A percentile compares a stretch with the other conserved stretches of the same genome.
These are phyloP conservation scores for Danaus chrysippus DNA, from an alignment of 2,888 invertebrate species.

Conservation along the genomic window DNA sequence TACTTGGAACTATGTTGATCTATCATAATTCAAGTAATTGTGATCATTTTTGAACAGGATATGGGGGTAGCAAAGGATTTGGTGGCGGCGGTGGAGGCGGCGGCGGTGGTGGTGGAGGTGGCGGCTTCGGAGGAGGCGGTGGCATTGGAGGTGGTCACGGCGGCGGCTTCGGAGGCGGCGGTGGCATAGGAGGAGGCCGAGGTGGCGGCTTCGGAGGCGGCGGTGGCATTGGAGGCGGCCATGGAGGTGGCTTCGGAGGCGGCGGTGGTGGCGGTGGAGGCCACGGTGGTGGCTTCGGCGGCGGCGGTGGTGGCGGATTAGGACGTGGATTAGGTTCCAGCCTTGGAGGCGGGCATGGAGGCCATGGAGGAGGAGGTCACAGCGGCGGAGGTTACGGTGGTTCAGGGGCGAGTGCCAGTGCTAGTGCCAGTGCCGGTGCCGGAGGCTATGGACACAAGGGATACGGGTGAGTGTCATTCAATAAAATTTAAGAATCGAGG, in stretches of 20 bases:
- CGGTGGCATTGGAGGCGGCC: constrained; percentile 28
- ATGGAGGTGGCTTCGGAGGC: constrained; percentile 31
- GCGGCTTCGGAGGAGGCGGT: constrained; percentile 29
- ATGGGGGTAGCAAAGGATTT: constrained; percentile 29
- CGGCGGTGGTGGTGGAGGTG: constrained; percentile 39
- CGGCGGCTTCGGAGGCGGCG: constrained; percentile 28
- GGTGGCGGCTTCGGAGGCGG: constrained; percentile 32
- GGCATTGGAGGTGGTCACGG: constrained; percentile 32
- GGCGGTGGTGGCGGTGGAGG: constrained; percentile 33
- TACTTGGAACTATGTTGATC: too few relatives aligned
- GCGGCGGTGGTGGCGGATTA: constrained; percentile 44
- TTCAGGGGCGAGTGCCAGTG: constrained; percentile 33
- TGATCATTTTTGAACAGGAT: constrained; percentile 17
- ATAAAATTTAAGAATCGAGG: background rate
- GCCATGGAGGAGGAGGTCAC: constrained; percentile 34
- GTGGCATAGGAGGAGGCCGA: constrained; percentile 30
- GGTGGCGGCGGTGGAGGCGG: constrained; percentile 37
- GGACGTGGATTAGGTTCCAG: constrained; percentile 32
- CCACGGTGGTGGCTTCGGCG: constrained; percentile 32
- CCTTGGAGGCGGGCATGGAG: constrained; percentile 32
- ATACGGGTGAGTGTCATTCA: constrained; percentile 43
- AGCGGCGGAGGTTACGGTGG: constrained; percentile 28
- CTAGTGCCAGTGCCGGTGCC: constrained; percentile 32
- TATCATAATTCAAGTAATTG: background rate
- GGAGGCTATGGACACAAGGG: constrained; percentile 39